Base-by-base conservation (phyloP, 2,113 vertebrate species). In the Chrysemys picta region DNA sequence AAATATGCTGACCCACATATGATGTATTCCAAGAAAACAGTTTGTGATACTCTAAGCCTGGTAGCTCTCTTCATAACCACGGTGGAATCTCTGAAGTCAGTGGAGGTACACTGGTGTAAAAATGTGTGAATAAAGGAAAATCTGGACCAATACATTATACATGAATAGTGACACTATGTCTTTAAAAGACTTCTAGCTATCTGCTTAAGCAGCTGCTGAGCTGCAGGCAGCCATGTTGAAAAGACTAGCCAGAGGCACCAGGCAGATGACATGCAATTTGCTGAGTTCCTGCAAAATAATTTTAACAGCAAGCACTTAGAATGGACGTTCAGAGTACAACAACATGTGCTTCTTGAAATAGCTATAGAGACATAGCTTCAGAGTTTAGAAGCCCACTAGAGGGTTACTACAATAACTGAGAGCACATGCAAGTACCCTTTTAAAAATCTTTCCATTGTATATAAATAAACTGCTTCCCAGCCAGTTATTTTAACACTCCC, bases 141-240 rank as follows among this genome's bases (percentile, higher is more conserved):
- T 6, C 65, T 35, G 5, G 8, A 59, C 52, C 38, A 3, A 0
- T 31, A 22, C 13, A 65, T 42, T 6, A 57, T n/a, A 59, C 3
- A 14, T 13, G 86, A 76, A n/a, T 35, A 93, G 42, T 21, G 5
- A 29, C 52, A 4, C 10, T 83, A 89, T 38, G 75, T 56, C 12
- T 89, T n/a, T 27, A 93, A 92, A 75, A 42, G 72, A 31, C 47
- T 45, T 86, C 9, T n/a, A 27, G 14, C 5, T 84, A 8, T 80
- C 93, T 84, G 50, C 38, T 42, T 42, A 52, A 17, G 27, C 1
- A 1, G 27, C 47, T 13, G 17, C 27, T 35, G 24, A 84, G 0
- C 5, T 69, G 24, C 12, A 84, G 79, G 56, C 10, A 82, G 49
- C 65, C 0, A 0, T 0, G 2, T 56, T 62, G 49, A 92, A 59